These are phyloP conservation scores for Montipora capricornis DNA, from an alignment of 64 coral and sea anemone species.

Conservation along the genomic window DNA sequence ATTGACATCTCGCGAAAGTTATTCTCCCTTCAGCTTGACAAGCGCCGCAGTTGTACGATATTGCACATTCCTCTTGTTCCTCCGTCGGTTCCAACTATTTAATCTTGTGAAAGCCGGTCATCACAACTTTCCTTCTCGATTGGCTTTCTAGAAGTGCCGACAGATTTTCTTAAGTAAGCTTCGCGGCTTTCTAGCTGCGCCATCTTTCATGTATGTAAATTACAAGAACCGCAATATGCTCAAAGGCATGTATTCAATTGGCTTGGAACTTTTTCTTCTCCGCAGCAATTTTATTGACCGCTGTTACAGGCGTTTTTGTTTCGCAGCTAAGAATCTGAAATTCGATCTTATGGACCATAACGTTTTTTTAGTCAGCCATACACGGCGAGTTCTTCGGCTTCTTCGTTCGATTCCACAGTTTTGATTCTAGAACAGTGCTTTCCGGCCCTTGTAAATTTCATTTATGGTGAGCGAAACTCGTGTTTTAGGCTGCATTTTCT, in stretches of 20 bases:
- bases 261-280: background rate
- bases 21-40: background rate
- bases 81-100: background rate
- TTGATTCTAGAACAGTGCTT: no score
- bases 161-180: background rate
- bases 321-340: no score
- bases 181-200: conserved; percentile 14
- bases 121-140: background rate
- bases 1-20: background rate
- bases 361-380: no score
- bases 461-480: background rate
- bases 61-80: background rate
- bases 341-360: no score
- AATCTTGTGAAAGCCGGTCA: background rate
- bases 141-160: background rate
- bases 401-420: no score
- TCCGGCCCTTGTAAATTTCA: no score
- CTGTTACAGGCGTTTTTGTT: no score
- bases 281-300: no score
- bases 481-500: background rate
- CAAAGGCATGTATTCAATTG: background rate
- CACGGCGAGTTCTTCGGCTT: no score
- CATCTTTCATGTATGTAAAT: conserved; percentile 17
- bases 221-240: background rate
- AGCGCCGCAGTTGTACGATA: background rate